Conservation (phyloP, 1,140 invertebrate genomes). For the Panagrolaimus sp. region DNA sequence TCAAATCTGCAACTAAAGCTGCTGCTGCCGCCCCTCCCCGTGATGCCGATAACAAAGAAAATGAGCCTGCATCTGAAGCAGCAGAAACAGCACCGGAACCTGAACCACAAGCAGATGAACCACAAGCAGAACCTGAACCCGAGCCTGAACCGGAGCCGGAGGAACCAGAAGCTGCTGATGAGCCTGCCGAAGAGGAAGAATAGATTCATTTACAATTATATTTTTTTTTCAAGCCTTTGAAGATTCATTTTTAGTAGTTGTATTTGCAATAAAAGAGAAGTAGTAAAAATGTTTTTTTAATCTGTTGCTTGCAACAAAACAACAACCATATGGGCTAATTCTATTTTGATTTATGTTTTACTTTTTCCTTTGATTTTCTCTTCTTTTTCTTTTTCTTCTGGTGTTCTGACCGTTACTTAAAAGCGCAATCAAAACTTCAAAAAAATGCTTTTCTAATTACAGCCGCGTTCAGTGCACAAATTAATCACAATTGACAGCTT, state of each 20-base stretch:
- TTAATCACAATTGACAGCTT: slow-evolving; percentile 11
- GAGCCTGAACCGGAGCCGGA: background rate
- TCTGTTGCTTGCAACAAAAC: background rate
- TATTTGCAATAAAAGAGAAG: too few relatives aligned
- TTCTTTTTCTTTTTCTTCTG: too few relatives aligned
- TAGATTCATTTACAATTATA: background rate
- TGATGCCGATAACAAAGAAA: background rate
- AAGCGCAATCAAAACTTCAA: background rate
- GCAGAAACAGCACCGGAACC: too few relatives aligned
- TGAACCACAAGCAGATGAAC: too few relatives aligned
- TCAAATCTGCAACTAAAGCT: background rate
- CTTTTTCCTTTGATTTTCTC: background rate
- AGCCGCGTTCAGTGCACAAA: slow-evolving; percentile 10
- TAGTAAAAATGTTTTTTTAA: too few relatives aligned
- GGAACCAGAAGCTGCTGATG: background rate
- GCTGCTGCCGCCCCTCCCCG: background rate
- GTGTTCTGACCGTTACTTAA: too few relatives aligned
- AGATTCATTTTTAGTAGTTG: background rate
- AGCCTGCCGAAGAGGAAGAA: background rate
- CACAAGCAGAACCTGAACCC: background rate
- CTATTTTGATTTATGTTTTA: background rate
- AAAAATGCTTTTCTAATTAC: slow-evolving; percentile 7
- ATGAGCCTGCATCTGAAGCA: background rate
- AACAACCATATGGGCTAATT: background rate
- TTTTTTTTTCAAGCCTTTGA: background rate